A percentile compares a stretch with the other conserved stretches of the same genome.
Conservation (phyloP, 1,140 invertebrate genomes). For the Coptotermes formosanus region DNA sequence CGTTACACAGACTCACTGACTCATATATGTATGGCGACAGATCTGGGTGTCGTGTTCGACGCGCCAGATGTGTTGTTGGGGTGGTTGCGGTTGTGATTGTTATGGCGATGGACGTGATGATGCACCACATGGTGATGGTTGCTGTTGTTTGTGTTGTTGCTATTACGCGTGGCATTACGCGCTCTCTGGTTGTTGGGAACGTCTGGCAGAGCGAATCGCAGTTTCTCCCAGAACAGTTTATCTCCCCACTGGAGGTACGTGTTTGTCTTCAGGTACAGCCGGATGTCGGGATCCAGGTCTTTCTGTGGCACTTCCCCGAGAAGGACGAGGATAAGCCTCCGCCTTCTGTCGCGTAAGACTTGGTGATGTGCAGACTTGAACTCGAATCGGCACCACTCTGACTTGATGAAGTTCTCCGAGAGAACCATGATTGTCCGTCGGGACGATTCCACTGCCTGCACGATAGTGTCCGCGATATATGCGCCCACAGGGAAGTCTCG, state of each 20-base stretch:
- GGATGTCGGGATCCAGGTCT: constrained; percentile 85
- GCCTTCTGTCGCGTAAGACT: constrained; percentile 74
- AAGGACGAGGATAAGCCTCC: constrained; percentile 81
- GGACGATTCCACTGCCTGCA: constrained; percentile 86
- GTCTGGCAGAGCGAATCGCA: constrained; percentile 87
- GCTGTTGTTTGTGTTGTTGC: constrained; percentile 65
- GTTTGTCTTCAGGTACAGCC: constrained; percentile 84
- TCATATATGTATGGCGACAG: constrained; percentile 34
- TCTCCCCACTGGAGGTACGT: constrained; percentile 90
- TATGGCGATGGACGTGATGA: constrained; percentile 35
- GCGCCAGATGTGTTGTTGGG: constrained; percentile 19
- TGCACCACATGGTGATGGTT: constrained; percentile 44
- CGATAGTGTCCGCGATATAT: constrained; percentile 83
- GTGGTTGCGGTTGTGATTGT: constrained; percentile 33
- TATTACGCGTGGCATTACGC: constrained; percentile 43
- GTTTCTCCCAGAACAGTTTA: constrained; percentile 91
- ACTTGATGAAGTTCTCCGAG: constrained; percentile 89
- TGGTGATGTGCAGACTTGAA: constrained; percentile 91
- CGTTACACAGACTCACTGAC: not conserved
- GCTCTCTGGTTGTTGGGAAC: constrained; percentile 44
- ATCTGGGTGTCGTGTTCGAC: constrained; percentile 24
- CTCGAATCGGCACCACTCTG: constrained; percentile 92
- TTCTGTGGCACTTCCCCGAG: constrained; percentile 79
- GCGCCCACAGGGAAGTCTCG: constrained; percentile 80
- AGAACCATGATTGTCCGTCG: constrained; percentile 86